A percentile compares a stretch with the other conserved stretches of the same genome.
Evolutionary conservation across 2,113 vertebrate species (phyloP).

Genomic region (Nibea coibor): DNA sequence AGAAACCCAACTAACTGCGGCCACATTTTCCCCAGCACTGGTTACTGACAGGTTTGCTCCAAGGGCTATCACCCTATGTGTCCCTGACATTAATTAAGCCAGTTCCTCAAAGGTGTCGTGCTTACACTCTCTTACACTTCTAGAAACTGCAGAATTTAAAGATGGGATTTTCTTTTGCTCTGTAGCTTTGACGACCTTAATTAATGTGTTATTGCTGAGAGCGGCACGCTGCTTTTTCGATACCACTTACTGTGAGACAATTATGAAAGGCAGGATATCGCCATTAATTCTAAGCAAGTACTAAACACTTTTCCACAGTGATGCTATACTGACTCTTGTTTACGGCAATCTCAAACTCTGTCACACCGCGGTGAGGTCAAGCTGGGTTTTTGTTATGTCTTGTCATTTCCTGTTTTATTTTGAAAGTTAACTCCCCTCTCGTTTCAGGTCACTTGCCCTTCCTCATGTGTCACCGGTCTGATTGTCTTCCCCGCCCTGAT

Average conservation of each 20-base stretch:
- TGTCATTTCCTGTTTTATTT: no score
- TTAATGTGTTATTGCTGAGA: not conserved
- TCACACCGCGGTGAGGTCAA: no score
- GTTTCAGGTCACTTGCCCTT: no score
- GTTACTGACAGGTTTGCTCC: not conserved
- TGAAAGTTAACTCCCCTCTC: no score
- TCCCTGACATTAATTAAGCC: not conserved
- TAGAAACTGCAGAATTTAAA: not conserved
- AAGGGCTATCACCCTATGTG: not conserved
- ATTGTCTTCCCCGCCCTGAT: no score
- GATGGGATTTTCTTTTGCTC: conserved; percentile 13
- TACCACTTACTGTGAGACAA: conserved; percentile 2
- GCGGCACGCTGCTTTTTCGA: not conserved
- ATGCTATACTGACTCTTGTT: conserved; percentile 2
- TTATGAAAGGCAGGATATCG: conserved; percentile 30
- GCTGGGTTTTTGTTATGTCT: no score
- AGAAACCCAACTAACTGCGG: not conserved
- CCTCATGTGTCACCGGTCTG: no score
- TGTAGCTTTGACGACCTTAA: conserved; percentile 7
- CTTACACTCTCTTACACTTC: not conserved
- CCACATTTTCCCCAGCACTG: not conserved
- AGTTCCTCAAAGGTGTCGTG: not conserved
- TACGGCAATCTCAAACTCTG: not conserved
- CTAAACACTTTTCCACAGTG: conserved; percentile 3
- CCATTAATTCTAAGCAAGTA: conserved; percentile 15